A percentile compares a stretch with the other conserved stretches of the same genome.
Conservation (phyloP, 2,888 invertebrate genomes). For the Pyrochroa serraticornis region DNA sequence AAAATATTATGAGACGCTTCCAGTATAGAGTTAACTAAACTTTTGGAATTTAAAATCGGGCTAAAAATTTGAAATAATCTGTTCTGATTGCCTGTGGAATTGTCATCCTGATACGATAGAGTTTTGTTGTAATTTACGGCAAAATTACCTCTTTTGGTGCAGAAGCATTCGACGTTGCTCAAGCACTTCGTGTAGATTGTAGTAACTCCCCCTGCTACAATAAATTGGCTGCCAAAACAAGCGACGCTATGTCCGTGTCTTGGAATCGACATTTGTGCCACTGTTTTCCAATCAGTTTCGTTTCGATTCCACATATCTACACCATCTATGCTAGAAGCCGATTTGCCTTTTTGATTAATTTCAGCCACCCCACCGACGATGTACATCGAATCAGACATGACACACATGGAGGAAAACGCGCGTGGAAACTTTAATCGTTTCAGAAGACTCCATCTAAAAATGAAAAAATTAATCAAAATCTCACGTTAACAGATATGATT, state of each 20-base stretch:
- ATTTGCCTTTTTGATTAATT: slow-evolving; percentile 4
- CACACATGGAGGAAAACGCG: slow-evolving; percentile 61
- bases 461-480: background rate
- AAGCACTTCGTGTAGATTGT: slow-evolving; percentile 69
- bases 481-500: slow-evolving; percentile 19
- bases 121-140: background rate
- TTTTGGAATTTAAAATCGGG: background rate
- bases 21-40: too few relatives aligned
- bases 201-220: slow-evolving; percentile 71
- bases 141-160: slow-evolving; percentile 61
- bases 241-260: slow-evolving; percentile 71
- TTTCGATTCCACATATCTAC: slow-evolving; percentile 68
- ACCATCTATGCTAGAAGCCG: slow-evolving; percentile 64
- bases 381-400: slow-evolving; percentile 67
- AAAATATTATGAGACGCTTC: too few relatives aligned
- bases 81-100: background rate
- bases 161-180: slow-evolving; percentile 71
- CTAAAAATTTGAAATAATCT: background rate
- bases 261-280: slow-evolving; percentile 68
- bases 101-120: background rate
- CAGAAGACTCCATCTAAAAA: slow-evolving; percentile 65
- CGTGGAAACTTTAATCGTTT: slow-evolving; percentile 62
- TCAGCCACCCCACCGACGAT: slow-evolving; percentile 70
- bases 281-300: slow-evolving; percentile 63
- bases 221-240: slow-evolving; percentile 68